These are phyloP conservation scores for Sinodicranocentrus sp. DNA, from an alignment of 2,888 invertebrate genomes.

Conservation along the genomic window DNA sequence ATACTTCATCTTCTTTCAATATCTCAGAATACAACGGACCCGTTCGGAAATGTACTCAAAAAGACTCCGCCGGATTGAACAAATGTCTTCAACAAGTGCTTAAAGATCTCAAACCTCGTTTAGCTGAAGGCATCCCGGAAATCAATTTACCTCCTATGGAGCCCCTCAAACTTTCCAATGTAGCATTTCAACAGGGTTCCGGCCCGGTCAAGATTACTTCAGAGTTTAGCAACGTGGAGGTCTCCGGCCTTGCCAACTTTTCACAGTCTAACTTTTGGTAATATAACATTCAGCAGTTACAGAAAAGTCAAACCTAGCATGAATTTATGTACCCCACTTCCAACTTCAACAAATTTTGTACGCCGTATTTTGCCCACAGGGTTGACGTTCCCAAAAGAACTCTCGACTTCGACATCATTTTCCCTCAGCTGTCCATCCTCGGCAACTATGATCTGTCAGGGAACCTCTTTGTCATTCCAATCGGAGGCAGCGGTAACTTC, in stretches of 20 bases:
- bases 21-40: not conserved
- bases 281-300: constrained; percentile 76
- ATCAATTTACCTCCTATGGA: constrained; percentile 87
- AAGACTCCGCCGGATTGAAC: constrained; percentile 68
- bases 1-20: not conserved
- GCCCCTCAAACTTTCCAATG: constrained; percentile 84
- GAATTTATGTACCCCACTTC: too few relatives aligned
- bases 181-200: constrained; percentile 88
- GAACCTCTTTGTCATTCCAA: constrained; percentile 87
- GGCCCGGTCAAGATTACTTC: constrained; percentile 87
- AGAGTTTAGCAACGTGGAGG: constrained; percentile 86
- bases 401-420: constrained; percentile 81
- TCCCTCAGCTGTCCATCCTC: constrained; percentile 84
- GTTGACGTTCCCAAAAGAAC: constrained; percentile 80
- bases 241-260: constrained; percentile 81
- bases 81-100: constrained; percentile 72
- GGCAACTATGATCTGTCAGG: constrained; percentile 89
- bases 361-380: constrained; percentile 78
- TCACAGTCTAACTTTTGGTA: constrained; percentile 84
- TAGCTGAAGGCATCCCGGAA: constrained; percentile 83
- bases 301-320: too few relatives aligned
- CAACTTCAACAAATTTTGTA: too few relatives aligned
- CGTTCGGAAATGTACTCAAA: constrained; percentile 59
- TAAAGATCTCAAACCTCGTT: constrained; percentile 69
- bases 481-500: constrained; percentile 88